Base-by-base conservation (phyloP, 1,140 invertebrate genomes). In the Pararge aegeria region DNA sequence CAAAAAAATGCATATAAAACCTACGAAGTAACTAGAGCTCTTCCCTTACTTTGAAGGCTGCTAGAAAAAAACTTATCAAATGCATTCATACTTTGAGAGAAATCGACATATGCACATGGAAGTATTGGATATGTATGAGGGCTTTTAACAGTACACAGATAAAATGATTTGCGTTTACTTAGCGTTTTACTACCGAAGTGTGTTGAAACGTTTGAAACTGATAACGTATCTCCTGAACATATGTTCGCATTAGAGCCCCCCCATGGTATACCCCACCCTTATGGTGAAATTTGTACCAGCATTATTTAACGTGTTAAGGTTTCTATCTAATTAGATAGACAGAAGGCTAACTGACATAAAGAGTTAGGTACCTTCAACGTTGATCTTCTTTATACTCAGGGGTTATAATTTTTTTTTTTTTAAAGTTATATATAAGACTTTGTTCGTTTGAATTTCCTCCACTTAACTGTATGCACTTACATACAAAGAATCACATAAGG, bases 211-310 rank as follows among this genome's bases (percentile, higher is more conserved):
- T 50, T 44, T 42, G 42, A 54, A 37, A 29, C 30, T 55, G 66
- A 69, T 69, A 69, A 61, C 53, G 46, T 66, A 69, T 69, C 66
- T 65, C 16, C 37, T n/a, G 21, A 65, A 69, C 66, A 69, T 66
- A 65, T 69, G 66, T 69, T 62, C 52, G 19, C 66, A 69, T 69
- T 69, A 69, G 48, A 15, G n/a, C 53, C 55, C 44, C 58, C 30
- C 18, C 19, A 16, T 56, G 56, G 4, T 19, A 15, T 18, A 13
- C 5, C 27, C 27, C 27, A 20, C 40, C 40, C 40, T 46, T 10
- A 12, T 46, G 19, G 21, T 46, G 20, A 16, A 46, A 15, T 46
- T 46, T 46, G 10, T n/a, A 46, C 44, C 44, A 46, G 44, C 42
- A 46, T 46, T 46, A 46, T 46, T 46, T 46, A 20, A 46, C 10